Evolutionary conservation across 2,797 vertebrate species (phyloP).

Genomic region (Clamator glandarius): DNA sequence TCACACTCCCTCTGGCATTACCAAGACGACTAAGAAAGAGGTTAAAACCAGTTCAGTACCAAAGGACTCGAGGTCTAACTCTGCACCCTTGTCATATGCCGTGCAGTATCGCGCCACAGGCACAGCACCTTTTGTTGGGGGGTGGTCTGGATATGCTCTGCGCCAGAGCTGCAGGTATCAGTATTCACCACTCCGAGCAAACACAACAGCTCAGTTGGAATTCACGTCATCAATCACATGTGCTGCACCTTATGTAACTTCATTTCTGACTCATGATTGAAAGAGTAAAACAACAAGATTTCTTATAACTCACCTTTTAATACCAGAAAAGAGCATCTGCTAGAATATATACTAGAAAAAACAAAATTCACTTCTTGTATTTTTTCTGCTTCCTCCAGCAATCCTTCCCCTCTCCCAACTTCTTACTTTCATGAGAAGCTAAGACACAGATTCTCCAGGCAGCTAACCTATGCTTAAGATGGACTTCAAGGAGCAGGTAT

Average conservation of each 20-base stretch:
- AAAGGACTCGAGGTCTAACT: background rate
- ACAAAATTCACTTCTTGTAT: background rate
- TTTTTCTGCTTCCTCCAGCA: background rate
- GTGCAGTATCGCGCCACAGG: rapidly evolving
- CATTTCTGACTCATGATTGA: background rate
- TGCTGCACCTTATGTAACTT: background rate
- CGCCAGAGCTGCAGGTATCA: background rate
- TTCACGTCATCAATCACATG: background rate
- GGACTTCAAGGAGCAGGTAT: background rate
- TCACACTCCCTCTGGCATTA: background rate
- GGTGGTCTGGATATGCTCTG: background rate
- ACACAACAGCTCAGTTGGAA: rapidly evolving
- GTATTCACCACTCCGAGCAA: background rate
- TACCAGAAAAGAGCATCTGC: background rate
- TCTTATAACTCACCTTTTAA: background rate
- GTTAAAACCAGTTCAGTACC: background rate
- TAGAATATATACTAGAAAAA: background rate
- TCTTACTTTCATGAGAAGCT: background rate
- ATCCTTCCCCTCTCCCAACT: background rate
- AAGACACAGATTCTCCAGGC: background rate
- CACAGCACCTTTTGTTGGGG: rapidly evolving
- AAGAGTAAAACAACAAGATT: background rate
- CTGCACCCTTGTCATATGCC: background rate
- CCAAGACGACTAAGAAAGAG: background rate
- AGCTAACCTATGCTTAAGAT: background rate